A percentile compares a stretch with the other conserved stretches of the same genome.
Evolutionary conservation across 2,888 invertebrate genomes (phyloP).

Genomic region (Timema podura): DNA sequence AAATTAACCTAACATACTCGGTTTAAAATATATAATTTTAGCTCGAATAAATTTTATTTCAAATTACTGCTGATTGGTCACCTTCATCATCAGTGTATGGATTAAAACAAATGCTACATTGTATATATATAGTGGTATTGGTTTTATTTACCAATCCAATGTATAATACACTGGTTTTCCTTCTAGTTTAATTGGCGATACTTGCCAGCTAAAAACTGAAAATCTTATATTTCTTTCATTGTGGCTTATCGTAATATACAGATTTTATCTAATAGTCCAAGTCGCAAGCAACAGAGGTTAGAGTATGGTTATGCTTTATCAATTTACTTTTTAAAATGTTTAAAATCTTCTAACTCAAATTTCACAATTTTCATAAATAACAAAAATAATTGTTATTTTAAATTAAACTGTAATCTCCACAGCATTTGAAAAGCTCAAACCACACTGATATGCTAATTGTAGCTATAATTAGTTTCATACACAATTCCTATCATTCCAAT

Average conservation of each 20-base stretch:
- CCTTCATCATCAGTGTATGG: conserved; percentile 2
- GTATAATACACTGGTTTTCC: background rate
- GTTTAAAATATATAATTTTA: background rate
- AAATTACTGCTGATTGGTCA: conserved; percentile 11
- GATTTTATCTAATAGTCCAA: conserved; percentile 5
- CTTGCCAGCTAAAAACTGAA: background rate
- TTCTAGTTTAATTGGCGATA: background rate
- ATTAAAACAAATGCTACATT: conserved; percentile 7
- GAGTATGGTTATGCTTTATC: no score
- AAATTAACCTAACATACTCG: no score
- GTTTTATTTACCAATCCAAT: no score
- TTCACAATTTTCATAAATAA: no score
- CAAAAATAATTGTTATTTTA: no score
- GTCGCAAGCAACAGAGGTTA: conserved; percentile 22
- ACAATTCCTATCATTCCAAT: no score
- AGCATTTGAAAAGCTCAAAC: conserved; percentile 24
- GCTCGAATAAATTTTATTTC: background rate
- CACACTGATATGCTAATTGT: conserved; percentile 46
- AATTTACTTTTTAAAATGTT: no score
- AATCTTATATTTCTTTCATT: no score
- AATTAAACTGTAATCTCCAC: no score
- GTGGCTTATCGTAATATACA: no score
- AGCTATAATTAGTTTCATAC: background rate
- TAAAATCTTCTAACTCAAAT: no score
- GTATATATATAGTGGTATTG: background rate